phyloP scores from a whole-genome alignment of 2,797 vertebrate genomes.

The Falco peregrinus region DNA sequence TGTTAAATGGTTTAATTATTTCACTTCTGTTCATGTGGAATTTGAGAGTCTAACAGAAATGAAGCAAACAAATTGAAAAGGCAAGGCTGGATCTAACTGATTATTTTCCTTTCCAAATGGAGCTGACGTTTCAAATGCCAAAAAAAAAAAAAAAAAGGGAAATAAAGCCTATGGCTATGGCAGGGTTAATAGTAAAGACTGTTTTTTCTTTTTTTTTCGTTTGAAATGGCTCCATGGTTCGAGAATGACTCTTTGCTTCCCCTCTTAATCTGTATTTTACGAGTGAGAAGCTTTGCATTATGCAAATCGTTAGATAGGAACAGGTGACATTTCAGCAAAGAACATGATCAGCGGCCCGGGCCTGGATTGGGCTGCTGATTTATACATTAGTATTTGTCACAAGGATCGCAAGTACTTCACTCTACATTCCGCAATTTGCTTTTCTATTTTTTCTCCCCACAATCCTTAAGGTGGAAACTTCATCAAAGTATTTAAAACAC shows the following conservation, averaged over 20 bases:
- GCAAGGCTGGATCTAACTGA: neutral
- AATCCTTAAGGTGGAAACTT: constrained; percentile 88
- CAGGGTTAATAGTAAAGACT: constrained; percentile 89
- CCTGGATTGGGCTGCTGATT: constrained; percentile 93
- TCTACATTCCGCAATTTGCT: constrained; percentile 81
- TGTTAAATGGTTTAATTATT: neutral
- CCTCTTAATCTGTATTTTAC: constrained; percentile 99
- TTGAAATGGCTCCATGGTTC: constrained; percentile 94
- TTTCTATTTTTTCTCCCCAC: constrained; percentile 47
- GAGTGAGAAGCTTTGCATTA: constrained; percentile 99
- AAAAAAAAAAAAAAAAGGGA: neutral
- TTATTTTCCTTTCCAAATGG: neutral
- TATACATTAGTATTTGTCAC: constrained; percentile 99
- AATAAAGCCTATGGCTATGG: constrained; percentile 57
- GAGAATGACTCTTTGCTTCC: constrained; percentile 91
- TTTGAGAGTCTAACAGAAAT: neutral
- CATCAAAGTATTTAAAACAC: constrained; percentile 18
- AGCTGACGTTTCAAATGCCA: neutral
- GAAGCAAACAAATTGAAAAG: neutral
- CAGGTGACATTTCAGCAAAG: constrained; percentile 99
- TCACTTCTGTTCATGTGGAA: neutral
- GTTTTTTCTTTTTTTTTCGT: constrained; percentile 30
- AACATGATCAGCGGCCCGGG: constrained; percentile 91
- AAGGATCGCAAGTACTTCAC: constrained; percentile 81
- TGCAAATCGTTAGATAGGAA: constrained; percentile 99